phyloP scores from a whole-genome alignment of 2,113 vertebrate genomes.

The Montifringilla adamsi region DNA sequence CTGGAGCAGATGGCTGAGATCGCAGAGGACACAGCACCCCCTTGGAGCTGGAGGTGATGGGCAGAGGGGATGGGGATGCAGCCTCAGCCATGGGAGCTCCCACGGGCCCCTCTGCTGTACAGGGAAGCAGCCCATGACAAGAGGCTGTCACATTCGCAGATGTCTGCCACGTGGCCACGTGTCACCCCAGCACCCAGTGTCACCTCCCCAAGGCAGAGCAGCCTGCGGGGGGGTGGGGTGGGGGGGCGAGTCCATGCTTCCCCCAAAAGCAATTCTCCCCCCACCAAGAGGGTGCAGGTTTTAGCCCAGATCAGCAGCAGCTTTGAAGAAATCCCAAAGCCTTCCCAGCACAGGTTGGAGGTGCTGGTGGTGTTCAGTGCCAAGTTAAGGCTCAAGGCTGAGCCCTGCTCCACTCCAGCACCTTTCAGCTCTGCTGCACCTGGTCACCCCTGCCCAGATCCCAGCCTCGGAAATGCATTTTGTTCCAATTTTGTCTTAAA shows the following conservation, averaged over 20 bases:
- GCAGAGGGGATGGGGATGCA: not conserved
- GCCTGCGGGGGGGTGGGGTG: no score
- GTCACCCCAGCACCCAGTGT: accelerated
- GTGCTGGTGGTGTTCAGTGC: not conserved
- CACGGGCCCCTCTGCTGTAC: not conserved
- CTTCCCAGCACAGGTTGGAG: not conserved
- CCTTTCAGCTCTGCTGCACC: not conserved
- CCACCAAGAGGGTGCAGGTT: not conserved
- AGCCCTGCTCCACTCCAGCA: not conserved
- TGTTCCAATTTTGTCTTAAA: not conserved
- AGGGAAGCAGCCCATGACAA: not conserved
- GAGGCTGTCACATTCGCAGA: not conserved
- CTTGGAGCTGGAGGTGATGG: accelerated
- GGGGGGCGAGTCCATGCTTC: accelerated
- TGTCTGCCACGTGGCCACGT: accelerated
- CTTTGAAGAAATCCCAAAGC: not conserved
- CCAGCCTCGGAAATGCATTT: not conserved
- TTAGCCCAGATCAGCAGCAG: not conserved
- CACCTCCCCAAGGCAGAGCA: not conserved
- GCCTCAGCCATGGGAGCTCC: accelerated
- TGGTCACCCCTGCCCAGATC: not conserved
- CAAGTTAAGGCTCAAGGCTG: not conserved
- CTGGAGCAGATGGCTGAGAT: not conserved
- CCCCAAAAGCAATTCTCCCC: accelerated
- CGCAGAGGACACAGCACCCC: not conserved